These are phyloP conservation scores for Branchipolynoe longqiensis DNA, from an alignment of 2,888 invertebrate genomes.

Conservation along the genomic window DNA sequence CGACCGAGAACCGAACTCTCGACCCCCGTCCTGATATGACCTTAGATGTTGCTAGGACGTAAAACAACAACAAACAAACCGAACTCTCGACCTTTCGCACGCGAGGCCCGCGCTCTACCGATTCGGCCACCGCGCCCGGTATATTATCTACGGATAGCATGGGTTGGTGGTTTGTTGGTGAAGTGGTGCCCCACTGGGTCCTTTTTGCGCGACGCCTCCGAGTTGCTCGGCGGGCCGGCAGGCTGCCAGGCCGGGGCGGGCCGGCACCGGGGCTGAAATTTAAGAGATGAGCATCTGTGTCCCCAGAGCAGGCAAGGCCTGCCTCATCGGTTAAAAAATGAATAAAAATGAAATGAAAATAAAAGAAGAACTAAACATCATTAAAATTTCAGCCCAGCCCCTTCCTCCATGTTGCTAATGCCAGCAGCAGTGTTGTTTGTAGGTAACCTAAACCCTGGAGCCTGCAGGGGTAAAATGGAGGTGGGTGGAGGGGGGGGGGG, in stretches of 20 bases:
- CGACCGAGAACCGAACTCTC: too few relatives aligned
- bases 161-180: too few relatives aligned
- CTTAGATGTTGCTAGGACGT: too few relatives aligned
- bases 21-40: too few relatives aligned
- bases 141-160: too few relatives aligned
- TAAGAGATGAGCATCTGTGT: conserved; percentile 49
- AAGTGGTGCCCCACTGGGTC: too few relatives aligned
- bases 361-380: conserved; percentile 25
- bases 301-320: neutral
- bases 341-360: neutral
- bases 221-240: neutral
- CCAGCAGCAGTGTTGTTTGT: conserved; percentile 23
- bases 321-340: neutral
- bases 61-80: too few relatives aligned
- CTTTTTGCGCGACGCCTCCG: too few relatives aligned
- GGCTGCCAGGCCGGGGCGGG: neutral
- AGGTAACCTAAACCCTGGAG: conserved; percentile 22
- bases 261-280: conserved; percentile 1
- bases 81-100: too few relatives aligned
- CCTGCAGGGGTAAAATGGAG: neutral
- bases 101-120: too few relatives aligned
- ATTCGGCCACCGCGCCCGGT: too few relatives aligned
- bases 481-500: neutral
- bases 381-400: conserved; percentile 54
- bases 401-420: conserved; percentile 23